These are phyloP conservation scores for Nasonia oneida DNA, from an alignment of 2,888 invertebrate species.

Conservation along the genomic window DNA sequence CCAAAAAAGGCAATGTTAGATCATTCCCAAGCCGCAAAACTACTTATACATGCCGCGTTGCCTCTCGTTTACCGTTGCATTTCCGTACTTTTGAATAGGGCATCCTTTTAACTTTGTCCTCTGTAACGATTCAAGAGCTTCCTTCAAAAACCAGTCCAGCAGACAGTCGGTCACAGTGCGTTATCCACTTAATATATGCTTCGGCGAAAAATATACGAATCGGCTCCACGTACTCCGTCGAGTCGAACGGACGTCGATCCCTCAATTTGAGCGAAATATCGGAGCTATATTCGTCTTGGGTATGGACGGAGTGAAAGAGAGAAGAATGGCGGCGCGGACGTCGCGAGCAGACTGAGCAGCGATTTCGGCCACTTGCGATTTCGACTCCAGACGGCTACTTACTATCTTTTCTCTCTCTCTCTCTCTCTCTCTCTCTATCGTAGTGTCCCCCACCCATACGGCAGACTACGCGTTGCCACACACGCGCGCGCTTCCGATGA, in stretches of 20 bases:
- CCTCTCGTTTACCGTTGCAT: constrained; percentile 46
- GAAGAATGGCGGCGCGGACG: constrained; percentile 8
- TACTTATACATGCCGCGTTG: constrained; percentile 1
- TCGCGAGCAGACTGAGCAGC: constrained; percentile 13
- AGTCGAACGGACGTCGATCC: not conserved
- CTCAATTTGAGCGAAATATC: not conserved
- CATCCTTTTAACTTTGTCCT: constrained; percentile 33
- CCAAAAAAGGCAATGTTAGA: not conserved
- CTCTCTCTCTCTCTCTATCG: not conserved
- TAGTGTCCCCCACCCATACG: not conserved
- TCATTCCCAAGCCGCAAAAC: not conserved
- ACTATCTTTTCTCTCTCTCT: not conserved
- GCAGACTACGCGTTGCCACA: not conserved
- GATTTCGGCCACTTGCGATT: constrained; percentile 11
- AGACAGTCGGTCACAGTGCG: not conserved
- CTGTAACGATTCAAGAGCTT: not conserved
- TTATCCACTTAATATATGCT: not conserved
- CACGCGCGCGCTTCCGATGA: not conserved
- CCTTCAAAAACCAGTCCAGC: not conserved
- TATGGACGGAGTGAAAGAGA: not conserved
- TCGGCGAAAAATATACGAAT: not conserved
- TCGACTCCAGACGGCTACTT: not conserved
- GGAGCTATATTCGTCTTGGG: not conserved
- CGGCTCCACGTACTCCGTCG: not conserved
- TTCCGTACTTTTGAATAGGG: constrained; percentile 58